Evolutionary conservation across 2,113 vertebrate species (phyloP), one percentile per base, ranked within the genome.

Genomic region (Ariopsis seemanni): DNA sequence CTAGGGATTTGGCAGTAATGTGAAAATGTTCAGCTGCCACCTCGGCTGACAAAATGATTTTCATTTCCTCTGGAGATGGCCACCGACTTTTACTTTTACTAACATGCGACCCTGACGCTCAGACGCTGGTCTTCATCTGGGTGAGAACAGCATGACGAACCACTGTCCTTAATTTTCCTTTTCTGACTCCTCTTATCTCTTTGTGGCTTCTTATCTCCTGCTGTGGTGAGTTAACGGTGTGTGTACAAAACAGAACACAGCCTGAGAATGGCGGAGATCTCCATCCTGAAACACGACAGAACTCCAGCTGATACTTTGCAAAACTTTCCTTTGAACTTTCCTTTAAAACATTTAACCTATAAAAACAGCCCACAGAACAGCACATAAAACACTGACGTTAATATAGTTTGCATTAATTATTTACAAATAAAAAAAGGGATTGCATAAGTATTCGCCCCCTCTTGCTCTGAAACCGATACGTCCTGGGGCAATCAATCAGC

Each of bases 11-110:
- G 34, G 77, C 55, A 57, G 72, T 82, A 82, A 85, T 67, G 67
- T 50, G 82, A 82, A 86, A 87, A 85, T 84, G 18, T 65, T 12
- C 58, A 87, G 63, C 77, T 87, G 86, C 42, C 82, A 77, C 74
- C 50, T 30, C 50, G 22, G 9, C 48, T 0, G 50, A 18, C 15
- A 18, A 81, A 89, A 67, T 20, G 0, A 87, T 63, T 58, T 85
- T 30, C 27, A 87, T 63, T 58, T 85, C 50, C 27, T 14, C 10
- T 6, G 27, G 27, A 60, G 27, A 6, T 7, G 79, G 62, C 15
- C 25, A 48, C 22, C 22, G 72, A n/a, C 18, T 52, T 52, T 25
- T 14, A 77, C 74, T 77, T 52, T 50, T 25, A n/a, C 71, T 2
- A 1, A 17, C 27, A 5, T 10, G 4, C 10, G 20, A 25, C 48